A percentile compares a stretch with the other conserved stretches of the same genome.
Evolutionary conservation across 2,113 vertebrate species (phyloP).

Genomic region (Ochotona princeps): DNA sequence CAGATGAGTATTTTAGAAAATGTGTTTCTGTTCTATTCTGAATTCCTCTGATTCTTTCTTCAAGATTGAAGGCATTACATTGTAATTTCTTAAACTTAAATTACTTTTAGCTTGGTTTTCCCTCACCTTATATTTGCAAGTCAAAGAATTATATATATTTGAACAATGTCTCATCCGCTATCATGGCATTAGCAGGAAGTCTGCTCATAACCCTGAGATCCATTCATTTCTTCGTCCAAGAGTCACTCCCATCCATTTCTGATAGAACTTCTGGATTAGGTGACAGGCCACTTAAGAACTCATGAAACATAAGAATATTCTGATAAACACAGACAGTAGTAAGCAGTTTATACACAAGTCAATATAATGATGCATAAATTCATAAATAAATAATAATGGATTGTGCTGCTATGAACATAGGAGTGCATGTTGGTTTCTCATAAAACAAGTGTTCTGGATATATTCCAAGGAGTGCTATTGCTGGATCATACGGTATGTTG

Average conservation of each 20-base stretch:
- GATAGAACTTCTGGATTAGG: not conserved
- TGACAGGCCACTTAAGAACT: not conserved
- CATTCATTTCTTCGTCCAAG: not conserved
- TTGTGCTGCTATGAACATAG: no score
- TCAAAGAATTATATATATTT: not conserved
- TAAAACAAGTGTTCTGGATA: no score
- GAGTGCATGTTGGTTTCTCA: no score
- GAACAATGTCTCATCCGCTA: not conserved
- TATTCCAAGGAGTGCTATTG: no score
- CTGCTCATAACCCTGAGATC: not conserved
- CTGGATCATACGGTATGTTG: no score
- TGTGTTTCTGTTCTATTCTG: not conserved
- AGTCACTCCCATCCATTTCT: not conserved
- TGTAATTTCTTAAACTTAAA: not conserved
- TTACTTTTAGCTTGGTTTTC: not conserved
- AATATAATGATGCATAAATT: slow-evolving; percentile 31
- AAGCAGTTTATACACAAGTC: not conserved
- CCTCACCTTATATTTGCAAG: not conserved
- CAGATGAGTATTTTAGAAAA: not conserved
- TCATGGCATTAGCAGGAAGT: not conserved
- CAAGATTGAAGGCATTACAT: not conserved
- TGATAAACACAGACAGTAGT: slow-evolving; percentile 17
- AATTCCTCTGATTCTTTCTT: not conserved
- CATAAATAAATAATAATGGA: slow-evolving; percentile 5
- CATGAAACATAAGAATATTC: slow-evolving; percentile 22